Evolutionary conservation across 2,888 invertebrate species (phyloP), one percentile per base, ranked within the genome.

Genomic region (Camponotus fellah): DNA sequence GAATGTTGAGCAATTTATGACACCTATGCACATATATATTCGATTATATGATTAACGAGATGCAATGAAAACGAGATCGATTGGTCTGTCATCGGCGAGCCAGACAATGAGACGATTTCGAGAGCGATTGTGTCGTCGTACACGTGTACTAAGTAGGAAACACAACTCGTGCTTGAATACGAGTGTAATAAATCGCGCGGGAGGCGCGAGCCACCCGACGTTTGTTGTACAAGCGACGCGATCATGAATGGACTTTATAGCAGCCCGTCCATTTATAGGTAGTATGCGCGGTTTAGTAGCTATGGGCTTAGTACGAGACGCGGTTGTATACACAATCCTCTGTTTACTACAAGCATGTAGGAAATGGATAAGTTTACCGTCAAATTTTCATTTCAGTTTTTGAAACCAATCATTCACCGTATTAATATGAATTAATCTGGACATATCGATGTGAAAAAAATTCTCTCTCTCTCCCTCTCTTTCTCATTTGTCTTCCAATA

Each of bases 181-280:
- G 68, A 85, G 75, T 68, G 87, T 84, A 88, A 91, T 91, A 90
- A 90, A 90, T 86, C 87, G 87, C 87, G 87, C 83, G 84, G 88
- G 89, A 87, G 91, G 89, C 89, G 88, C 89, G 85, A 90, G 85
- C 86, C 91, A 87, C 86, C 86, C 87, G 87, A 86, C 86, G 86
- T 89, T 89, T 85, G 90, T 88, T 90, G 87, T 89, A 89, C 87
- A 85, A 86, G 83, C 84, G 88, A 86, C 88, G 89, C 89, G 91
- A 93, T 92, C 92, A 92, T 92, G 92, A 92, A 92, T 92, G 92
- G 89, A 92, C 89, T 93, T 91, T 92, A 92, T 91, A 90, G 91
- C 91, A 89, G 88, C 88, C 88, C 90, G 82, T 84, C 92, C 89
- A 91, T 90, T 91, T 90, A 90, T 92, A 91, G 88, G 88, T 91